Evolutionary conservation across 2,888 invertebrate species (phyloP).

Genomic region (Diloba caeruleocephala): DNA sequence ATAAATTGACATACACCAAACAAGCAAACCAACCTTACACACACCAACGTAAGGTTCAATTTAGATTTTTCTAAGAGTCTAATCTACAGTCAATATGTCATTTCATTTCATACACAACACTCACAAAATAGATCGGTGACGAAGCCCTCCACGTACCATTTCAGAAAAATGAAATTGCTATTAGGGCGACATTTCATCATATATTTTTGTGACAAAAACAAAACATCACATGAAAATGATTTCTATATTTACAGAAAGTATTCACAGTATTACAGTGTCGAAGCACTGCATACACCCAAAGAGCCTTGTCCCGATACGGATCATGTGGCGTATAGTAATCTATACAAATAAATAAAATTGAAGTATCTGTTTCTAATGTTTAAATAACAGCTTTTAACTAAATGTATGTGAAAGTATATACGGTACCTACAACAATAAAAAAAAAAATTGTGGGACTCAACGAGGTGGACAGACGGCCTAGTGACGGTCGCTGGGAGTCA

Average conservation of each 20-base stretch:
- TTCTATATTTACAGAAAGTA: conserved; percentile 16
- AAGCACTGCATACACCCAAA: too few relatives aligned
- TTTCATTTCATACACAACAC: conserved; percentile 87
- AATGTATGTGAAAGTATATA: too few relatives aligned
- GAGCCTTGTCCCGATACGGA: too few relatives aligned
- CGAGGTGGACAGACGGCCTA: too few relatives aligned
- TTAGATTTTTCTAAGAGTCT: conserved; percentile 4
- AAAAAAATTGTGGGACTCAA: too few relatives aligned
- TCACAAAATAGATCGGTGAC: conserved; percentile 86
- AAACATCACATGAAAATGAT: conserved; percentile 39
- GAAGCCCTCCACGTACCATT: conserved; percentile 80
- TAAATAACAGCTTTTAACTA: too few relatives aligned
- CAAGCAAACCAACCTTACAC: conserved; percentile 32
- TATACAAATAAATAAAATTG: too few relatives aligned
- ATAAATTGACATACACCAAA: conserved; percentile 46
- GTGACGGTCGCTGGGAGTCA: too few relatives aligned
- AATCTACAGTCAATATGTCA: conserved; percentile 73
- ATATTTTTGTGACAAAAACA: conserved; percentile 67
- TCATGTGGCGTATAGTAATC: too few relatives aligned
- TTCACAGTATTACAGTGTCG: background rate
- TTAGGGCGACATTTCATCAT: conserved; percentile 77
- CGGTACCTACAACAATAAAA: too few relatives aligned
- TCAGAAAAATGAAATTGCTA: conserved; percentile 86
- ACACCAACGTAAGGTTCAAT: conserved; percentile 35
- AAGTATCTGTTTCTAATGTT: too few relatives aligned